phyloP scores from a whole-genome alignment of 2,888 invertebrate genomes.

The Mimumesa dahlbomi region DNA sequence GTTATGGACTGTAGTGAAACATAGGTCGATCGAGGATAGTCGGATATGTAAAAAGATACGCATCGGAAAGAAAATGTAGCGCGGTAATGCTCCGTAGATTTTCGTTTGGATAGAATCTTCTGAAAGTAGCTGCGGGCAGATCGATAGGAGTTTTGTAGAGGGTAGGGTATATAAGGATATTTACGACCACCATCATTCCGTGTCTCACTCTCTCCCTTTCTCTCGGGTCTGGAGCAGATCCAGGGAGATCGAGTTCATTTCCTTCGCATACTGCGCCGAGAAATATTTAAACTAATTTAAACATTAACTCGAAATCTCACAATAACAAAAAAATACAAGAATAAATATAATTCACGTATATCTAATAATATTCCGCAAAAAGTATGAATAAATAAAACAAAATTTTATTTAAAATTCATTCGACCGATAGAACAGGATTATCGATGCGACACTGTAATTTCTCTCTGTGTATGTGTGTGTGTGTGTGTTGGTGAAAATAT shows the following conservation, averaged over 20 bases:
- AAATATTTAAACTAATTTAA: too few species aligned
- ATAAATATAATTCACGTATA: too few species aligned
- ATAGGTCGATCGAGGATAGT: constrained; percentile 11
- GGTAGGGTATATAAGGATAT: constrained; percentile 54
- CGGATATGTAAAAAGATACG: constrained; percentile 11
- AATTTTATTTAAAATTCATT: too few species aligned
- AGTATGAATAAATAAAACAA: too few species aligned
- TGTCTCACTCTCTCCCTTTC: constrained; percentile 15
- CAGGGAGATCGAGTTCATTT: constrained; percentile 43
- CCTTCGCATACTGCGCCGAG: constrained; percentile 39
- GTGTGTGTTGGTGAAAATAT: too few species aligned
- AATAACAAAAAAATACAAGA: too few species aligned
- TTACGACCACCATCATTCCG: constrained; percentile 41
- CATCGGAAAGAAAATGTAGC: constrained; percentile 7
- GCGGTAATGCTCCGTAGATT: constrained; percentile 40
- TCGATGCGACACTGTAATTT: too few species aligned
- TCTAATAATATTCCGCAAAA: too few species aligned
- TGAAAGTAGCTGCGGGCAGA: constrained; percentile 49
- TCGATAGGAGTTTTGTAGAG: constrained; percentile 55
- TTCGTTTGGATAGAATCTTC: constrained; percentile 53
- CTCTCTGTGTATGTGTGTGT: too few species aligned
- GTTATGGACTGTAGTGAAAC: constrained; percentile 11
- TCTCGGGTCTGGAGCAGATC: constrained; percentile 33
- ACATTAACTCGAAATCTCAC: too few species aligned
- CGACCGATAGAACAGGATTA: too few species aligned